Evolutionary conservation across 1,140 invertebrate species (phyloP).

Genomic region (Diprion similis): DNA sequence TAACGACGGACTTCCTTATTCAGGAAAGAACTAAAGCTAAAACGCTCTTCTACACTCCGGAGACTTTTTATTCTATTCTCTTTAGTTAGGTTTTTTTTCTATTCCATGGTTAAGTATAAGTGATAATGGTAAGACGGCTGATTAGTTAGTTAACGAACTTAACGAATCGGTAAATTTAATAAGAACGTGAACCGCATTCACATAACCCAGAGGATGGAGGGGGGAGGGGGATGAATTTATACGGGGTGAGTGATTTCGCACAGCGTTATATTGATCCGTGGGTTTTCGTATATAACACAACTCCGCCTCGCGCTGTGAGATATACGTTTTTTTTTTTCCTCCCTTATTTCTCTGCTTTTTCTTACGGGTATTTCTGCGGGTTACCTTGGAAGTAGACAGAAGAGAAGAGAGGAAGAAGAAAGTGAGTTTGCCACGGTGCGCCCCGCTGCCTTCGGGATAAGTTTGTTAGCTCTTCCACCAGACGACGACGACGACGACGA

Average conservation of each 20-base stretch:
- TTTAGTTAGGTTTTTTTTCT: too few relatives aligned
- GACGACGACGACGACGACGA: not conserved
- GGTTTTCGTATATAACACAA: not conserved
- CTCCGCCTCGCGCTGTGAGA: not conserved
- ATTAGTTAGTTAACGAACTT: too few relatives aligned
- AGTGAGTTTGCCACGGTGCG: slow-evolving; percentile 42
- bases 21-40: too few relatives aligned
- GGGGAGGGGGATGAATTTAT: slow-evolving; percentile 3
- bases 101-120: too few relatives aligned
- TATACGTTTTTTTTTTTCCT: slow-evolving; percentile 15
- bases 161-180: too few relatives aligned
- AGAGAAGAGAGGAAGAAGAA: slow-evolving; percentile 33
- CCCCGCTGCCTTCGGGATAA: slow-evolving; percentile 38
- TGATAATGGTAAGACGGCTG: too few relatives aligned
- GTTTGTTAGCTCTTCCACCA: slow-evolving; percentile 45
- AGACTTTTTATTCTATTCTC: too few relatives aligned
- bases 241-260: slow-evolving; percentile 12
- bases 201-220: too few relatives aligned
- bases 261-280: slow-evolving; percentile 15
- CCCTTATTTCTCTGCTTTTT: slow-evolving; percentile 20
- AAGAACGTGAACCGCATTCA: too few relatives aligned
- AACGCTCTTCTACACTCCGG: too few relatives aligned
- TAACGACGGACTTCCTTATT: too few relatives aligned
- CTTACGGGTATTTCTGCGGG: slow-evolving; percentile 26
- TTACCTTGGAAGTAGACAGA: slow-evolving; percentile 25